Percentiles rank a stretch among this genome's conserved stretches.
phyloP scores from a whole-genome alignment of 1,140 invertebrate species.

The Panulirus ornatus region DNA sequence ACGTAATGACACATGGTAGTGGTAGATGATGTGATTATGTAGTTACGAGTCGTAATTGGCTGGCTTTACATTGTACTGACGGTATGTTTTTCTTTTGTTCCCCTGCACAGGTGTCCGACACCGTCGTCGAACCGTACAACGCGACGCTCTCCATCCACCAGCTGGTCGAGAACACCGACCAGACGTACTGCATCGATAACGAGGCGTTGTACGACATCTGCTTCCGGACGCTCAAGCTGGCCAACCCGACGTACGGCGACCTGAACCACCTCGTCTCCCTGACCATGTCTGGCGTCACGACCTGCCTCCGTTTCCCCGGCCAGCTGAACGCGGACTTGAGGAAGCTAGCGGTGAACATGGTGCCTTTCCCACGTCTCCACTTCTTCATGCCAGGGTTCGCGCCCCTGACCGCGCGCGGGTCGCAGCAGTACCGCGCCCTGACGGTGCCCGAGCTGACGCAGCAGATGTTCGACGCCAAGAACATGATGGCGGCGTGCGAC shows the following conservation, averaged over 20 bases:
- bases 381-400: slow-evolving; percentile 71
- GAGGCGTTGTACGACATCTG: slow-evolving; percentile 67
- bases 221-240: slow-evolving; percentile 65
- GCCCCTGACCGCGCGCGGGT: slow-evolving; percentile 61
- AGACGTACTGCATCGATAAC: slow-evolving; percentile 69
- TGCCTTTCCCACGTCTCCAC: slow-evolving; percentile 66
- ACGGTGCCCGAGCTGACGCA: slow-evolving; percentile 65
- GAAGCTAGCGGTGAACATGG: slow-evolving; percentile 69
- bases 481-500: slow-evolving; percentile 70
- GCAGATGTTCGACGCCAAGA: slow-evolving; percentile 70
- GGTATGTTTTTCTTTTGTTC: too few relatives aligned
- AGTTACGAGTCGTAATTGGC: too few relatives aligned
- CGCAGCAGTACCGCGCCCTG: slow-evolving; percentile 68
- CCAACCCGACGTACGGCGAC: slow-evolving; percentile 66
- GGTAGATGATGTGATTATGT: too few relatives aligned
- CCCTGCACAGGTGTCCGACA: slow-evolving; percentile 48
- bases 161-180: slow-evolving; percentile 65
- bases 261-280: slow-evolving; percentile 65
- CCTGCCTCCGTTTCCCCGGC: slow-evolving; percentile 66
- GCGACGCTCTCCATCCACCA: slow-evolving; percentile 67
- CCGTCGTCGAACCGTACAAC: slow-evolving; percentile 65
- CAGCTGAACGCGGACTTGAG: slow-evolving; percentile 67
- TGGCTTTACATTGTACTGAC: too few relatives aligned
- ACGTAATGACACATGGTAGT: too few relatives aligned
- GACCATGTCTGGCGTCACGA: slow-evolving; percentile 65